Evolutionary conservation across 2,113 vertebrate species (phyloP), one percentile per base, ranked within the genome.

Genomic region (Alethe castanea): DNA sequence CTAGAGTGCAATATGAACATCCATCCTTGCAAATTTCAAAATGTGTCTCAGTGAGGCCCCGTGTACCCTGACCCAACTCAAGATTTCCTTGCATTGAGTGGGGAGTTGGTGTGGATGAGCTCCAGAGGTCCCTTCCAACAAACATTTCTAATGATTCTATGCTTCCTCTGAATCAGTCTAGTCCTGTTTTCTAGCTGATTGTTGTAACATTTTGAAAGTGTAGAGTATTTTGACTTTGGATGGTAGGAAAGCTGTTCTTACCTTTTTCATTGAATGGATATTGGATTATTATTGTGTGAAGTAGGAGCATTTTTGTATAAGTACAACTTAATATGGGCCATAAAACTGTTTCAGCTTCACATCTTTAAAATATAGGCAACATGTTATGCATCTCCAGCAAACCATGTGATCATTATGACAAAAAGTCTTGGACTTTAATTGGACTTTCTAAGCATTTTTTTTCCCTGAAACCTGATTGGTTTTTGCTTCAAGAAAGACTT

Each of bases 1-100:
- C 11, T 15, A n/a, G 17, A 65, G 12, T 78, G 17, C 2, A 53
- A 72, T 72, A 31, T 14, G 12, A 73, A 64, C 28, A 5, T 42
- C 4, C 7, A 35, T 35, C 20, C 15, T 48, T 57, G n/a, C 17
- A 73, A 57, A 48, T 78, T 69, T 82, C 65, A 31, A 22, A 78
- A 69, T 44, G 29, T n/a, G 24, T 10, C 44, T 45, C 0, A 0
- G 6, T 72, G 36, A 67, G 26, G 3, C 7, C 23, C 14, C 56
- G 40, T 33, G 44, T 33, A 61, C 25, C 26, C 12, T 44, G 38
- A 72, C 44, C 4, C 11, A 62, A 5, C 18, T 44, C 36, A 86
- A 64, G 5, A 45, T 86, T 28, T 40, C 36, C 25, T 12, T 36
- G 16, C 18, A 59, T 17, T 60, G 22, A 45, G 22, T 19, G 9